phyloP scores from a whole-genome alignment of 2,113 vertebrate genomes.

The Oreochromis niloticus region DNA sequence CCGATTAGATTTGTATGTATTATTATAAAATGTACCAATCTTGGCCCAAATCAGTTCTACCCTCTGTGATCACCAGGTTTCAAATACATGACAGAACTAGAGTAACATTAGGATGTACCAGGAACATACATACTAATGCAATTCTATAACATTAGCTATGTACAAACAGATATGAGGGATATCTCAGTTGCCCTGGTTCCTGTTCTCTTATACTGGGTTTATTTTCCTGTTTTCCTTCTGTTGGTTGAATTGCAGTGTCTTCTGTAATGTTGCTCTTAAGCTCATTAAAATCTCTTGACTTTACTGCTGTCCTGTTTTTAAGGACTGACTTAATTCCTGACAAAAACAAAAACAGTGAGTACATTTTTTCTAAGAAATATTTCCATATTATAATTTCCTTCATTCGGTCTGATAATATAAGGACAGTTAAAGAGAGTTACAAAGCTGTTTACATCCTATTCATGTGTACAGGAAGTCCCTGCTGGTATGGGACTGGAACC shows the following conservation, averaged over 20 bases:
- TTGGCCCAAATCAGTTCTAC: neutral
- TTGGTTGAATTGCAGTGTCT: neutral
- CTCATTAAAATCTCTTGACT: neutral
- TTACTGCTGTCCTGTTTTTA: neutral
- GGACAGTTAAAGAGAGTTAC: neutral
- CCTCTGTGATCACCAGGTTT: neutral
- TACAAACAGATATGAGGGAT: neutral
- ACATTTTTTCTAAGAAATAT: neutral
- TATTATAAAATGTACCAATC: no score
- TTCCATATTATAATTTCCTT: neutral
- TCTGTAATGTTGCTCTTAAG: neutral
- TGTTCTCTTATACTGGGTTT: neutral
- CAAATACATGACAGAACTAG: neutral
- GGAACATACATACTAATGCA: neutral
- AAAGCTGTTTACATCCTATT: neutral
- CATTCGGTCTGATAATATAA: neutral
- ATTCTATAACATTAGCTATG: neutral
- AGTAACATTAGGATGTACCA: neutral
- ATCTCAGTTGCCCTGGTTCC: neutral
- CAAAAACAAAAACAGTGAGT: neutral
- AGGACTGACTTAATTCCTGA: neutral
- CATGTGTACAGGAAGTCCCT: neutral
- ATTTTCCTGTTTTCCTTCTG: neutral
- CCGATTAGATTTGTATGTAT: neutral
- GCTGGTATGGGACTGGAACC: neutral